Percentiles rank a stretch among this genome's conserved stretches.
phyloP scores from a whole-genome alignment of 2,797 vertebrate species.

The Enteromius unitaeniatus region DNA sequence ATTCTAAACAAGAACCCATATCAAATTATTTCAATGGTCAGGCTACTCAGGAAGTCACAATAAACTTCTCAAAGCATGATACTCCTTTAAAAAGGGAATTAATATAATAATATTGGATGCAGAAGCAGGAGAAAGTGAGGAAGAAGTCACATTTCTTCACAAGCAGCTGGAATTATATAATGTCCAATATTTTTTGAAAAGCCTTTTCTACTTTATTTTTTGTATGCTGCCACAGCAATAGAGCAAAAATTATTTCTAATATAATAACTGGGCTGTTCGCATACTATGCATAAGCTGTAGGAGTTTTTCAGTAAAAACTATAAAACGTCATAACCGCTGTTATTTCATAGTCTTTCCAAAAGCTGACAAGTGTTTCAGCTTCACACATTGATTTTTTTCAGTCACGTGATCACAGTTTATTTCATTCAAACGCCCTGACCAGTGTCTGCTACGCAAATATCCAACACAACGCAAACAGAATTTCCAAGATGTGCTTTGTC shows the following conservation, averaged over 20 bases:
- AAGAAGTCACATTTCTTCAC: background rate
- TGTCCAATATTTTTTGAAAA: background rate
- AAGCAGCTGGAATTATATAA: background rate
- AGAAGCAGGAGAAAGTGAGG: background rate
- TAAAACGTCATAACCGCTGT: background rate
- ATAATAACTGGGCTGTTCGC: background rate
- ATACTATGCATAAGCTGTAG: background rate
- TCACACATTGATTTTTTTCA: background rate
- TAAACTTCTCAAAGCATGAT: background rate
- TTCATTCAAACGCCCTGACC: background rate
- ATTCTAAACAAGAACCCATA: slow-evolving; percentile 25
- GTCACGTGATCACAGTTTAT: background rate
- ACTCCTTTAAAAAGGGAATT: background rate
- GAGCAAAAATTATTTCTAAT: background rate
- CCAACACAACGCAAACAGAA: slow-evolving; percentile 12
- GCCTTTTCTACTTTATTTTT: background rate
- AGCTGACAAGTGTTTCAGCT: slow-evolving; percentile 7
- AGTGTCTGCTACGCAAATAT: slow-evolving; percentile 21
- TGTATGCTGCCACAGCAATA: too few relatives aligned
- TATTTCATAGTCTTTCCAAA: background rate
- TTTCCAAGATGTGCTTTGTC: slow-evolving; percentile 30
- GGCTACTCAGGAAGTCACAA: slow-evolving; percentile 1
- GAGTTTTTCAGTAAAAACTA: background rate
- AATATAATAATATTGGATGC: background rate
- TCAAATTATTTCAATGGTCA: slow-evolving; percentile 16